Base-by-base conservation (phyloP, 2,113 vertebrate genomes). In the Electrona antarctica region DNA sequence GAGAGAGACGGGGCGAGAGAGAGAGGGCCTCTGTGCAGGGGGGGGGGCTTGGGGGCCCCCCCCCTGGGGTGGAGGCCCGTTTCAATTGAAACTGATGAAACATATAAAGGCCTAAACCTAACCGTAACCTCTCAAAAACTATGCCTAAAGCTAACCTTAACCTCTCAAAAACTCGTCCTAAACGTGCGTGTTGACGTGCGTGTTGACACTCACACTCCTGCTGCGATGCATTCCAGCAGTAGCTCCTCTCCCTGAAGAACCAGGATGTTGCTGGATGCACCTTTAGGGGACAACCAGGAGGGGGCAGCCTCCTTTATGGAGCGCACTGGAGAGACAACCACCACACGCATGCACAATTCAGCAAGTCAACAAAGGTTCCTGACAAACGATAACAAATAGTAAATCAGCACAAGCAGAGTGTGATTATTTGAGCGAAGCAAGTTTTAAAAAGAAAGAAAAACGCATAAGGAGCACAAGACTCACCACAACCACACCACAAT, bases 141-240 rank as follows among this genome's bases (percentile, higher is more conserved):
- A 21, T 21, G 21, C 21, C 21, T 21, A 21, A 21, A 21, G 21
- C 21, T 21, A 21, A 21, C 21, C 21, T 21, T 21, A 21, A 21
- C 21, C 21, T 21, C 21, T 21, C 21, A 21, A 21, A 21, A 21
- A 21, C 21, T n/a, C n/a, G n/a, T n/a, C n/a, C n/a, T n/a, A n/a
- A n/a, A n/a, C n/a, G n/a, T n/a, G n/a, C n/a, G n/a, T n/a, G n/a
- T n/a, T n/a, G n/a, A n/a, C n/a, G n/a, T n/a, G n/a, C n/a, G n/a
- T n/a, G 29, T 33, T 2, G 29, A 33, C 1, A 96, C 98, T 46
- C 93, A 99, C 98, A 98, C 90, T 90, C 98, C 98, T 0, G 95
- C 96, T 59, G 97, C 95, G 5, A 99, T 97, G 79, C 97, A 99
- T 87, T 98, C 97, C 80, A 99, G 90, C 69, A 98, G 80, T 15